Base-by-base conservation (phyloP, 2,888 invertebrate genomes). In the Sabellastarte sp. region DNA sequence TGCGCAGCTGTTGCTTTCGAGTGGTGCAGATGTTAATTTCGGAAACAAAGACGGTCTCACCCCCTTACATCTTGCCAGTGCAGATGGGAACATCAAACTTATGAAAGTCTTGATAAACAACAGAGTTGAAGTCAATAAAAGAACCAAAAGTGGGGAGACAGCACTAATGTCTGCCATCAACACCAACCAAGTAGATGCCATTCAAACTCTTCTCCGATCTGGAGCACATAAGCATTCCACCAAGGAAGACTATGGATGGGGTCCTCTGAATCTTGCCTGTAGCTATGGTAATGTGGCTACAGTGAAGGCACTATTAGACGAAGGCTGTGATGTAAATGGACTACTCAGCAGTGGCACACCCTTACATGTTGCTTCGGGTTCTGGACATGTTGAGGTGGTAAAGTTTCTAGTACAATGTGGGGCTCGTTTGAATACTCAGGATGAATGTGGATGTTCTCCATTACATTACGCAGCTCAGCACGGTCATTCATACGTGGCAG, bases 391-490 rank as follows among this genome's bases (percentile, higher is more conserved):
- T 26, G n/a, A 28, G 20, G 31, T 61, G 1, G 64, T 61, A 3
- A 15, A 32, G 5, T 30, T 30, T 24, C 32, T 63, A 41, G 30
- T 60, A 2, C 15, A 20, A 29, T 26, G 4, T 1, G 41, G 41
- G 10, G 41, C 41, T 41, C 41, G 41, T 41, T 15, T 41, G 20
- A 41, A 41, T 20, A 60, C 77, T 1, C 53, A 20, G 24, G 79
- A 80, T 57, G 77, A 77, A 31, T 78, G 77, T 31, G 75, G 78
- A n/a, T 78, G 78, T 1, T 73, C 79, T 28, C 79, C 83, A 1
- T 70, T 83, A 3, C 82, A 82, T 76, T 77, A 80, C 65, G 80
- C 82, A 26, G 76, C 80, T 1, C 80, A 80, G 67, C 73, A 74
- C 53, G 71, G 74, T 28, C 76, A 79, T 64, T 65, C 70, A 4